Percentiles rank a stretch among this genome's conserved stretches.
These are phyloP conservation scores for Paralvinella palmiformis DNA, from an alignment of 1,140 invertebrate genomes.

Conservation along the genomic window DNA sequence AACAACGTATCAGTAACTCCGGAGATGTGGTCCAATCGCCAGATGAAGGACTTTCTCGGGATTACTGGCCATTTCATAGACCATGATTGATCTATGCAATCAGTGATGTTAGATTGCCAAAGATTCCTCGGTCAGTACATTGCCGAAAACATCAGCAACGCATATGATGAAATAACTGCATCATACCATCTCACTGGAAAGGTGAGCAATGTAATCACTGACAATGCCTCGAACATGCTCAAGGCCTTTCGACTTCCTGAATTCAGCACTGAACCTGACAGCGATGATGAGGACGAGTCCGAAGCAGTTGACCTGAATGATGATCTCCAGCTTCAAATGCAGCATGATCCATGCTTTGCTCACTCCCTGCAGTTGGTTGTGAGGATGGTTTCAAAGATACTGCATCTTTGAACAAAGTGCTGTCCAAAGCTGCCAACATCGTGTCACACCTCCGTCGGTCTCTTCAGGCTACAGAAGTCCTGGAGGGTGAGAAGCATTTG, in stretches of 20 bases:
- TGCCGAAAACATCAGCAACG: neutral
- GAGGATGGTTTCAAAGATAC: no score
- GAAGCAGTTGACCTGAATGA: no score
- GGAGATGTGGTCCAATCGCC: slow-evolving; percentile 7
- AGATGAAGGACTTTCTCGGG: neutral
- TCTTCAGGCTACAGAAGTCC: neutral
- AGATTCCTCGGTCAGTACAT: neutral
- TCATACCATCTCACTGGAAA: neutral
- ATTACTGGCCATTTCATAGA: slow-evolving; percentile 6
- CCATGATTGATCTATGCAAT: neutral
- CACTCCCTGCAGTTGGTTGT: no score
- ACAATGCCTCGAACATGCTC: slow-evolving; percentile 8
- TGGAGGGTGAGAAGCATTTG: neutral
- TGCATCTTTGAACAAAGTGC: no score
- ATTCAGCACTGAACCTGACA: neutral
- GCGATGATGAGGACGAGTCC: no score
- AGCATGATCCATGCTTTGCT: no score
- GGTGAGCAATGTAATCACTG: neutral
- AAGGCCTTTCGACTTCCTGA: neutral
- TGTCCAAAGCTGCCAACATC: neutral
- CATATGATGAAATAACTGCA: neutral
- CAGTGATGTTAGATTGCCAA: neutral
- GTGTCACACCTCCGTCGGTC: neutral
- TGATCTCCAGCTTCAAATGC: no score
- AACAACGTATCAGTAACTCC: no score